Conservation (phyloP, 1,140 invertebrate genomes). For the Cecropterus lyciades region DNA sequence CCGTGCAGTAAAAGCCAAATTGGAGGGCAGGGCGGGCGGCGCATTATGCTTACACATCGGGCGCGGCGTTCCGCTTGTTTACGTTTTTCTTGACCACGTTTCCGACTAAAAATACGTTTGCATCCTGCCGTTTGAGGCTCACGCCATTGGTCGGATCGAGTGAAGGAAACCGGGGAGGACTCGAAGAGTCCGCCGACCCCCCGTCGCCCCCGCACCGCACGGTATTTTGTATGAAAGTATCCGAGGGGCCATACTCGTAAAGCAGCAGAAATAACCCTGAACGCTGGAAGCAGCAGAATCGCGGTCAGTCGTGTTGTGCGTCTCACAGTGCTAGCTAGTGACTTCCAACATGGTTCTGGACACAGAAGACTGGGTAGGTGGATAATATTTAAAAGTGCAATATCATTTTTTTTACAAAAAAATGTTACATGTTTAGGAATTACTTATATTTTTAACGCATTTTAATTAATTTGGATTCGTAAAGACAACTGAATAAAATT, state of each 20-base stretch:
- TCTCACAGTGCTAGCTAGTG: conserved; percentile 82
- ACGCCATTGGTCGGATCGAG: conserved; percentile 69
- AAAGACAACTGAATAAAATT: no score
- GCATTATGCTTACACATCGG: conserved; percentile 27
- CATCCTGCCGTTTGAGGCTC: conserved; percentile 81
- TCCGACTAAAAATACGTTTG: conserved; percentile 79
- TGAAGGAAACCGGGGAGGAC: conserved; percentile 70
- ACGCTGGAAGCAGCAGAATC: conserved; percentile 71
- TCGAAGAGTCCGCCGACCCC: conserved; percentile 48
- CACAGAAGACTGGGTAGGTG: conserved; percentile 82
- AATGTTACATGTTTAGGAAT: no score
- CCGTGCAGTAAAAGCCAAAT: conserved; percentile 45
- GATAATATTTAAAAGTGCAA: conserved; percentile 20
- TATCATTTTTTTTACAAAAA: neutral
- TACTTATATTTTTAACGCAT: neutral
- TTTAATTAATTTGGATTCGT: no score
- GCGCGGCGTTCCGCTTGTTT: conserved; percentile 63
- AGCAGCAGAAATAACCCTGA: conserved; percentile 82
- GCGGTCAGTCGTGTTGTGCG: conserved; percentile 81
- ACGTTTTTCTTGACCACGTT: conserved; percentile 80
- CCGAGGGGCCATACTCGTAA: conserved; percentile 67
- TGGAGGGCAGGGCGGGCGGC: conserved; percentile 49
- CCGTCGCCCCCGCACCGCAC: conserved; percentile 49
- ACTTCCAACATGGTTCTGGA: conserved; percentile 81
- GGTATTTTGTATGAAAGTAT: conserved; percentile 74